Conservation (phyloP, 2,888 invertebrate genomes). For the Willowsia nigromaculata region DNA sequence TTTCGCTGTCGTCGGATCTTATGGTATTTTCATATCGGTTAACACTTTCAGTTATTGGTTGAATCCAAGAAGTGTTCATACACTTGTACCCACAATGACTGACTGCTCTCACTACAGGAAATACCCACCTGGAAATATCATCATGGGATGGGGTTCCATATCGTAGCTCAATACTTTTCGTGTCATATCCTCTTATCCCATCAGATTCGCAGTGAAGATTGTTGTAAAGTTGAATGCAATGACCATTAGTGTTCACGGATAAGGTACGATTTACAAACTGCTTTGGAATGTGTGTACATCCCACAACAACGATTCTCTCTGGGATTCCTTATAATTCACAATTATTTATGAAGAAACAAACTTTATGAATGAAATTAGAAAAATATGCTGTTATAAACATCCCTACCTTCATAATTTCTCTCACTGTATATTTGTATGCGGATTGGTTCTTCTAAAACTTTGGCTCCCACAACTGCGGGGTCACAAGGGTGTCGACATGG, state of each 20-base stretch:
- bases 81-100: constrained; percentile 29
- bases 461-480: not conserved
- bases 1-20: no score
- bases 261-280: not conserved
- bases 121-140: not conserved
- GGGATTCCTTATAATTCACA: not conserved
- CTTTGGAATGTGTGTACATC: not conserved
- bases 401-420: not conserved
- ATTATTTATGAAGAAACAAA: not conserved
- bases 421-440: not conserved
- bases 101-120: not conserved
- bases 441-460: not conserved
- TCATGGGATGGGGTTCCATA: constrained; percentile 13
- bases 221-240: constrained; percentile 22
- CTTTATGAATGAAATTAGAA: no score
- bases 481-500: not conserved
- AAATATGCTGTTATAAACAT: no score
- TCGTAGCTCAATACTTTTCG: not conserved
- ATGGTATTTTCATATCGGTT: no score
- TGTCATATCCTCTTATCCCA: not conserved
- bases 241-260: not conserved
- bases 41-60: no score
- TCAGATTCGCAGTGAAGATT: not conserved
- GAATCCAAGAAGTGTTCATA: no score
- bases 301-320: not conserved